Conservation (phyloP, 2,113 vertebrate species). For the Dipodomys stephensi region DNA sequence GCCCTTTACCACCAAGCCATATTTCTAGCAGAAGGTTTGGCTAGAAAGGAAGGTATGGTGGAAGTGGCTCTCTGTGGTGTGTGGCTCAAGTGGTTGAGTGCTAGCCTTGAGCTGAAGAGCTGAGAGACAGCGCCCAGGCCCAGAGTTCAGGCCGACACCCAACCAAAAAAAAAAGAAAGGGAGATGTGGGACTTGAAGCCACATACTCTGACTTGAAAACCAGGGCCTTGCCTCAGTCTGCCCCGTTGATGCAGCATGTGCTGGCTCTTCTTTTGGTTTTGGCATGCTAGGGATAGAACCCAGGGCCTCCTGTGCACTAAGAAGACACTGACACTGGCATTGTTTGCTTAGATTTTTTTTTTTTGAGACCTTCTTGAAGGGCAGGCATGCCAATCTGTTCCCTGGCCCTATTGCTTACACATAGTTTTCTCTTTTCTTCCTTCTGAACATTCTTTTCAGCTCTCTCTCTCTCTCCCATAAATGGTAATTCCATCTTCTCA, state of each 20-base stretch:
- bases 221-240: background rate
- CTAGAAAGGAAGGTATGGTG: too few species aligned
- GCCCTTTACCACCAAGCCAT: too few species aligned
- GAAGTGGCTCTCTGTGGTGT: too few species aligned
- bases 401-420: background rate
- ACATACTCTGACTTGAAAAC: background rate
- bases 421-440: background rate
- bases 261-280: background rate
- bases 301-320: background rate
- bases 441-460: background rate
- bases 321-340: too few species aligned
- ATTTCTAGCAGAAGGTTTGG: too few species aligned
- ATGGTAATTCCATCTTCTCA: background rate
- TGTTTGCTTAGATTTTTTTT: too few species aligned
- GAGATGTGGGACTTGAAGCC: background rate
- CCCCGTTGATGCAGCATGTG: fast-evolving
- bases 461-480: background rate
- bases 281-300: background rate
- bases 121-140: too few species aligned
- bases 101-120: too few species aligned
- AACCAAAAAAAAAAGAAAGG: background rate
- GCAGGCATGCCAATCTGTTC: background rate
- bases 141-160: too few species aligned
- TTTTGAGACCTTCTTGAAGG: background rate
- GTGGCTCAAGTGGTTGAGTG: too few species aligned